phyloP scores from a whole-genome alignment of 1,140 invertebrate species.

The Steinernema khuongi region DNA sequence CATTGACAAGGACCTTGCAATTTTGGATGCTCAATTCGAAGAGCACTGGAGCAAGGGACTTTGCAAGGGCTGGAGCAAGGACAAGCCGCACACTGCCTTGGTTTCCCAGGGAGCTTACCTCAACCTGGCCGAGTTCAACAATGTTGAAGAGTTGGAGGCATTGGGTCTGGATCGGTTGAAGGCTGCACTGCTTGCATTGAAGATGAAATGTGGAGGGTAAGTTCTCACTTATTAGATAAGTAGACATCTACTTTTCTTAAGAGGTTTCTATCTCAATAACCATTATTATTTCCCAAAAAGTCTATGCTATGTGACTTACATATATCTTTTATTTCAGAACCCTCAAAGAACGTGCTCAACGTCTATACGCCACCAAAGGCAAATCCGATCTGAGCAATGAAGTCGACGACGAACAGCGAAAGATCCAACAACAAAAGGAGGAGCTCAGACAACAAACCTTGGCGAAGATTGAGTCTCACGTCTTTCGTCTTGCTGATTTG shows the following conservation, averaged over 20 bases:
- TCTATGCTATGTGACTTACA: too few species aligned
- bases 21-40: slow-evolving; percentile 64
- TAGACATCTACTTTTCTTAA: neutral
- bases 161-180: slow-evolving; percentile 92
- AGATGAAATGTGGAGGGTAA: slow-evolving; percentile 92
- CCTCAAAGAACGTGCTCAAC: slow-evolving; percentile 87
- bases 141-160: slow-evolving; percentile 89
- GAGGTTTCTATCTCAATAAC: too few species aligned
- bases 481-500: slow-evolving; percentile 47
- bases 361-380: slow-evolving; percentile 90
- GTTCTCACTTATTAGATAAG: slow-evolving; percentile 28
- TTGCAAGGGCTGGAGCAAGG: slow-evolving; percentile 73
- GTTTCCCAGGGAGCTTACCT: slow-evolving; percentile 88
- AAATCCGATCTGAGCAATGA: slow-evolving; percentile 84
- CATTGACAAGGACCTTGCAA: neutral
- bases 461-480: slow-evolving; percentile 44
- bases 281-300: too few species aligned
- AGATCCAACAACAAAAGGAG: slow-evolving; percentile 64
- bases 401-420: slow-evolving; percentile 64
- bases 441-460: slow-evolving; percentile 62
- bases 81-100: slow-evolving; percentile 89
- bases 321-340: slow-evolving; percentile 65
- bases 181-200: slow-evolving; percentile 90
- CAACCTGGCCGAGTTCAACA: slow-evolving; percentile 86
- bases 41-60: slow-evolving; percentile 28